Evolutionary conservation across 2,113 vertebrate genomes (phyloP).

Genomic region (Sinosuthora webbiana): DNA sequence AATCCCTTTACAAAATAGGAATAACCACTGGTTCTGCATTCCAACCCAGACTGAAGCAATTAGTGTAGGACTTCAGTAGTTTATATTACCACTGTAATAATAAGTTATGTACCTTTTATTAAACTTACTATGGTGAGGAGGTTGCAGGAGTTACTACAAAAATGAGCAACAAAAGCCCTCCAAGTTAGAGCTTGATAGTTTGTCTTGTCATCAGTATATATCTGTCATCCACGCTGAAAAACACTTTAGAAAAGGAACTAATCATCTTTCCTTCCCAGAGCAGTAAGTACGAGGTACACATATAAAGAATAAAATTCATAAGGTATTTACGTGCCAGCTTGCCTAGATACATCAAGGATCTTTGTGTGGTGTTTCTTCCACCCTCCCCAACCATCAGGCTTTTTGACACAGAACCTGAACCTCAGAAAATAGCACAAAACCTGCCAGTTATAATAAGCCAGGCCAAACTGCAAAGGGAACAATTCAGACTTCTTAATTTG

Average conservation of each 20-base stretch:
- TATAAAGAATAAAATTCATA: neutral
- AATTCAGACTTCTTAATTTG: neutral
- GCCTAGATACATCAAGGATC: neutral
- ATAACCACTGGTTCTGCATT: neutral
- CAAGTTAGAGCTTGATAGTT: neutral
- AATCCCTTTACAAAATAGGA: neutral
- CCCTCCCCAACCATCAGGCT: rapidly evolving
- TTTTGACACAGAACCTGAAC: neutral
- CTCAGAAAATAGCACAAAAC: neutral
- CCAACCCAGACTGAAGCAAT: neutral
- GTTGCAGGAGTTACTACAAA: neutral
- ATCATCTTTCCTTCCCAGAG: neutral
- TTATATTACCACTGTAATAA: neutral
- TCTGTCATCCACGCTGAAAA: neutral
- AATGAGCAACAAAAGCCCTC: neutral
- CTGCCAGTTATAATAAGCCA: neutral
- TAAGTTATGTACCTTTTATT: neutral
- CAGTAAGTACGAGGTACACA: neutral
- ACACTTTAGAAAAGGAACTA: neutral
- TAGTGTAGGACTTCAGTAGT: neutral
- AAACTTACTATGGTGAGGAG: neutral
- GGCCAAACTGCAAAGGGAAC: neutral
- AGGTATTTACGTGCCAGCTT: neutral
- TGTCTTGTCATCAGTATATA: neutral
- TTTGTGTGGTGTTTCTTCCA: neutral